Base-by-base conservation (phyloP, 2,888 invertebrate genomes). In the Melieria omissa region DNA sequence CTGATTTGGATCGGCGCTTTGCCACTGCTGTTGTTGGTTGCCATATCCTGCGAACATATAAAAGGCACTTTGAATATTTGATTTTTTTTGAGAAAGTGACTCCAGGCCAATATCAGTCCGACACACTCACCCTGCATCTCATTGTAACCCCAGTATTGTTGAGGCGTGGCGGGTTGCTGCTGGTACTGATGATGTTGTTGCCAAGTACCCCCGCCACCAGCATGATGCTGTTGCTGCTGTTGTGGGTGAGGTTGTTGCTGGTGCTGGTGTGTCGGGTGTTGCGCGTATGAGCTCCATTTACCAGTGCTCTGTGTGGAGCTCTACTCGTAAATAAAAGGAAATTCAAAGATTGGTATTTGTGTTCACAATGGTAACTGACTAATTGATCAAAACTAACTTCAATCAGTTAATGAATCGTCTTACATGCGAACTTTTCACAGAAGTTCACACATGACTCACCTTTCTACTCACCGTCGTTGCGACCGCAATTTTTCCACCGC, bases 131-230 rank as follows among this genome's bases (percentile, higher is more conserved):
- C 79, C 80, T 84, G 85, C 80, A 82, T 84, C 75, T 85, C 84
- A 74, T 84, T 84, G 75, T 85, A 85, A 75, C 82, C 82, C 84
- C 86, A 86, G 75, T 85, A 85, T 76, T 82, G 84, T 77, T 82
- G 83, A 66, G 75, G 78, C 63, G 72, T 73, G 9, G 66, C 72
- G 5, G 58, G 77, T 67, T 78, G 80, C 49, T 76, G 76, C 66
- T 76, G 78, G 64, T 78, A 76, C 68, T 81, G 79, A 9, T 77
- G 77, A 65, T 74, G 77, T 62, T 80, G 81, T 65, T 81, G 78
- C 82, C 82, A 82, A 71, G 80, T 80, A 7, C 73, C 76, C n/a
- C 70, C 61, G 63, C 74, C 70, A 10, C 65, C 14, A 57, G 71
- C 65, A 10, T 69, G 73, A 65, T 76, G 74, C 49, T 77, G 72